phyloP scores from a whole-genome alignment of 2,888 invertebrate species.

The Gari tellinella region DNA sequence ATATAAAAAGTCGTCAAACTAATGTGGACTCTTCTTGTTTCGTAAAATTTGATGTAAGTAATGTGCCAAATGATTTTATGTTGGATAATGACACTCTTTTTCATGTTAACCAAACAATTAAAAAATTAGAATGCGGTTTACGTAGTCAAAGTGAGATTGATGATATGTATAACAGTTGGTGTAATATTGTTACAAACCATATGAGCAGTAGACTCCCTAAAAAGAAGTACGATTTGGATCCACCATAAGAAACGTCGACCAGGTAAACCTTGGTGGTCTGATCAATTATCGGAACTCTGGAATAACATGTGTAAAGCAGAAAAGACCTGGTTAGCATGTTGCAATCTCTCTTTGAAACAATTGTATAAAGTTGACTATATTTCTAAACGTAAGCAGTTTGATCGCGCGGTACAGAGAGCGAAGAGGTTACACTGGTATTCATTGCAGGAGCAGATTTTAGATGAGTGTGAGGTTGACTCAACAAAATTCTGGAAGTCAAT shows the following conservation, averaged over 20 bases:
- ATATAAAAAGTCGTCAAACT: background rate
- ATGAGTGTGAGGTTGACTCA: conserved; percentile 1
- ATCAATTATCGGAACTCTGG: no score
- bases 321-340: conserved; percentile 1
- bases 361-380: conserved; percentile 1
- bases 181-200: conserved; percentile 8
- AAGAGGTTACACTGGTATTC: conserved; percentile 13
- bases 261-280: no score
- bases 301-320: background rate
- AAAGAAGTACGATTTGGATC: background rate
- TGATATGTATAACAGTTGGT: conserved; percentile 8
- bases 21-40: background rate
- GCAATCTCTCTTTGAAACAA: background rate
- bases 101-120: conserved; percentile 6
- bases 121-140: conserved; percentile 10
- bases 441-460: conserved; percentile 16
- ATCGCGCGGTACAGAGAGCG: conserved; percentile 7
- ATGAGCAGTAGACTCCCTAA: conserved; percentile 10
- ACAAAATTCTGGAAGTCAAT: conserved; percentile 41
- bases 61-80: conserved; percentile 16
- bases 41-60: conserved; percentile 3
- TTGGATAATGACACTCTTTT: background rate
- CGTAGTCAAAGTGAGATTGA: conserved; percentile 3
- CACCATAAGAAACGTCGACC: background rate
- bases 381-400: conserved; percentile 10